Conservation (phyloP, 2,113 vertebrate genomes). For the Lampris incognitus region DNA sequence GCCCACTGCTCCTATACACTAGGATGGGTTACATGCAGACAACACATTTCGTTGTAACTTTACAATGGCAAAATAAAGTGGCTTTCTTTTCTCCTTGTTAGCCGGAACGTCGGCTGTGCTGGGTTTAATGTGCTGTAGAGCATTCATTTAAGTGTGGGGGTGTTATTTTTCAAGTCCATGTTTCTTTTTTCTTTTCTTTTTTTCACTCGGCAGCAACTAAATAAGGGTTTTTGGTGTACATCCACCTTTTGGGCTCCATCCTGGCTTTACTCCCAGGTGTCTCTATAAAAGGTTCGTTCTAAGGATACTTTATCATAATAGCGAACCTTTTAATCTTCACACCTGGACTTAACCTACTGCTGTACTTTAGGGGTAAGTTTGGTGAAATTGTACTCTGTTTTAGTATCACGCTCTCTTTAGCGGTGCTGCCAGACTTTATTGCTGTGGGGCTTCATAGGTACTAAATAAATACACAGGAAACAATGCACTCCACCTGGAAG, state of each 20-base stretch:
- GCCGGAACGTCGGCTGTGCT: no score
- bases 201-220: no score
- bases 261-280: neutral
- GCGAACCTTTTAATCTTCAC: neutral
- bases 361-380: slow-evolving; percentile 30
- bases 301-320: slow-evolving; percentile 26
- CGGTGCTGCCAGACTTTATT: slow-evolving; percentile 40
- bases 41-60: no score
- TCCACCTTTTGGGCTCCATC: neutral
- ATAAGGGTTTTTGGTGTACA: no score
- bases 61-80: no score
- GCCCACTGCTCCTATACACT: no score
- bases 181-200: no score
- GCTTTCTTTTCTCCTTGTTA: no score
- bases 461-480: slow-evolving; percentile 53
- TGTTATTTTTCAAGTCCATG: no score
- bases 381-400: slow-evolving; percentile 46
- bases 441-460: slow-evolving; percentile 49
- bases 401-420: slow-evolving; percentile 33
- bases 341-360: neutral
- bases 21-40: no score
- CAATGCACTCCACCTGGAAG: slow-evolving; percentile 30
- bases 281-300: neutral
- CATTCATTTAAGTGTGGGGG: no score
- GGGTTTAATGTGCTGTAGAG: no score